Evolutionary conservation across 2,888 invertebrate species (phyloP).

Genomic region (Cynaeus angustus): DNA sequence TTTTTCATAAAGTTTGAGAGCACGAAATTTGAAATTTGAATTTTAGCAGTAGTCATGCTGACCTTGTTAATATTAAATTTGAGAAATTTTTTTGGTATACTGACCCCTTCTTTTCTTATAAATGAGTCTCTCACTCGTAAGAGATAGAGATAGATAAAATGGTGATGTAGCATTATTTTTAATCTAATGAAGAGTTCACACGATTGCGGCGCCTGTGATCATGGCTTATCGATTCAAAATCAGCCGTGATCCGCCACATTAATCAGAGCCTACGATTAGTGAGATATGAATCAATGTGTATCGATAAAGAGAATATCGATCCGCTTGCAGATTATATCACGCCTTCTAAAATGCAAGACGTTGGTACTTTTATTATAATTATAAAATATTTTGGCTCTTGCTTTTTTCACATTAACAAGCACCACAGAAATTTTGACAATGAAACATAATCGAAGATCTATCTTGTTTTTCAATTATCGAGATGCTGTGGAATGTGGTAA

Average conservation of each 20-base stretch:
- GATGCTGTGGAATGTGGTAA: slow-evolving; percentile 17
- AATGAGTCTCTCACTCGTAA: slow-evolving; percentile 19
- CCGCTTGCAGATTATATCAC: slow-evolving; percentile 58
- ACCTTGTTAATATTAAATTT: too few relatives aligned
- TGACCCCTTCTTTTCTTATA: slow-evolving; percentile 11
- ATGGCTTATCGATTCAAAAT: slow-evolving; percentile 61
- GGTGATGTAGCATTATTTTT: slow-evolving; percentile 61
- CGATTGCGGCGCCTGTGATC: slow-evolving; percentile 64
- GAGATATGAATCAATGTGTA: slow-evolving; percentile 64
- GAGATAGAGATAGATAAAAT: slow-evolving; percentile 38
- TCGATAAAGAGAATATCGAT: slow-evolving; percentile 62
- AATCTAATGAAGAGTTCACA: slow-evolving; percentile 65
- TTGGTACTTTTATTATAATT: slow-evolving; percentile 48
- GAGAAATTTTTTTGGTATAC: neutral
- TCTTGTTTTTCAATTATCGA: slow-evolving; percentile 6
- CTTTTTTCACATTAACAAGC: neutral
- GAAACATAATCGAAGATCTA: neutral
- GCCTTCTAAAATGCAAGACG: slow-evolving; percentile 54
- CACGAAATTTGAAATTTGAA: too few relatives aligned
- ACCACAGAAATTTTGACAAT: neutral
- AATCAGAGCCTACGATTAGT: slow-evolving; percentile 62
- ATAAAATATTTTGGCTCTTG: neutral
- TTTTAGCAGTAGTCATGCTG: too few relatives aligned
- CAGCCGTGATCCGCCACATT: slow-evolving; percentile 62
- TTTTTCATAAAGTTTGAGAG: too few relatives aligned